These are phyloP conservation scores for Marcusenius ussheri DNA, from an alignment of 2,113 vertebrate species.

Conservation along the genomic window DNA sequence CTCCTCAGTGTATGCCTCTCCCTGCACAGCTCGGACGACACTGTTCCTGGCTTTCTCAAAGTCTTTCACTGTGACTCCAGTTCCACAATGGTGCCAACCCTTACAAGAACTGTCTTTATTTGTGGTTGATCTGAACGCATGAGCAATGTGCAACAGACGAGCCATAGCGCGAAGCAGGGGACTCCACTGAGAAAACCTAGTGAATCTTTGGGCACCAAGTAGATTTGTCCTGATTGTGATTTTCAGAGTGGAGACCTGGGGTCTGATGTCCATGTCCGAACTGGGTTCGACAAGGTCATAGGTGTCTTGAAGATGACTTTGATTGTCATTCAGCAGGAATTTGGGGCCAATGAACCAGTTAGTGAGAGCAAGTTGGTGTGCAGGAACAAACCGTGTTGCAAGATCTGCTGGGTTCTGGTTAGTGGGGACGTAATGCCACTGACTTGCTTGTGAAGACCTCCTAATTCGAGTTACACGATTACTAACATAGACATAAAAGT, in stretches of 20 bases:
- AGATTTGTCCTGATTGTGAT: not conserved
- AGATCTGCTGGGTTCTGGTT: not conserved
- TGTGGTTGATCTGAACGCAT: not conserved
- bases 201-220: not conserved
- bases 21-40: not conserved
- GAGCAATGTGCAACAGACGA: not conserved
- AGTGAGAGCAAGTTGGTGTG: no score
- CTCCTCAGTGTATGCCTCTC: not conserved
- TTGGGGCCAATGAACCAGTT: not conserved
- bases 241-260: not conserved
- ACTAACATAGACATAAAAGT: constrained; percentile 3
- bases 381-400: not conserved
- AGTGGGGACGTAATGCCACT: not conserved
- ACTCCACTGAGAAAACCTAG: not conserved
- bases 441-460: not conserved
- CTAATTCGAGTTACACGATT: not conserved
- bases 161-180: not conserved
- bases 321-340: not conserved
- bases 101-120: not conserved
- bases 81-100: no score
- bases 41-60: not conserved
- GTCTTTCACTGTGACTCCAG: not conserved
- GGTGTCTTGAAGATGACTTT: no score
- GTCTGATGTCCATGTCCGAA: not conserved
- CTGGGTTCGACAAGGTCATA: not conserved